Percentiles rank a stretch among this genome's conserved stretches.
Conservation (phyloP, 1,140 invertebrate genomes). For the Polypedilum pembai region DNA sequence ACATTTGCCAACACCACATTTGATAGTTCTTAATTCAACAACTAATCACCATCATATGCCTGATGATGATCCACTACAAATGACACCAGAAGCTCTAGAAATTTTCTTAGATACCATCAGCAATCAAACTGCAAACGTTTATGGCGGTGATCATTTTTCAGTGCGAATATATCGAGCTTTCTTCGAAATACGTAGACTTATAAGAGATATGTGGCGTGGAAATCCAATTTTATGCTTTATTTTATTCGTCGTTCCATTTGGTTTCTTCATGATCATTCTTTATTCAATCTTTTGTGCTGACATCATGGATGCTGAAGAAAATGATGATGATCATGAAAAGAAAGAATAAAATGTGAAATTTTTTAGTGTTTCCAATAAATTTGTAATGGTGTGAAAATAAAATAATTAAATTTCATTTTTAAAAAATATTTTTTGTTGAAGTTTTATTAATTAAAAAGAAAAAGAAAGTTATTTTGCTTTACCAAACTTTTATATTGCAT, state of each 20-base stretch:
- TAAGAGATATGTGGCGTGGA: conserved; percentile 79
- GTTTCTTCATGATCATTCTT: conserved; percentile 86
- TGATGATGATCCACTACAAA: conserved; percentile 68
- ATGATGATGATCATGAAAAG: conserved; percentile 54
- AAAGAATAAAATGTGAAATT: conserved; percentile 40
- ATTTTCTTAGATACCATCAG: conserved; percentile 68
- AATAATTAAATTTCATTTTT: no score
- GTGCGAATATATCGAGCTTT: conserved; percentile 65
- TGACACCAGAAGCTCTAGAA: conserved; percentile 71
- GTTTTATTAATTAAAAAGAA: no score
- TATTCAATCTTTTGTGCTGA: conserved; percentile 92
- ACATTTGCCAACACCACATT: conserved; percentile 69
- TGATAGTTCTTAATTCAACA: conserved; percentile 82
- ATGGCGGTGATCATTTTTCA: conserved; percentile 69
- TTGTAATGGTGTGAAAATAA: no score
- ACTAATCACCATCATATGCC: conserved; percentile 86
- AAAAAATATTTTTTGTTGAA: no score
- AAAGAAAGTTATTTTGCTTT: no score
- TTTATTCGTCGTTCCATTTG: conserved; percentile 78
- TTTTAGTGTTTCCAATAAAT: neutral
- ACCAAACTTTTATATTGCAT: no score
- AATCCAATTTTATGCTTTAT: conserved; percentile 84
- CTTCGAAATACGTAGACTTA: conserved; percentile 65
- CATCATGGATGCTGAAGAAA: conserved; percentile 85
- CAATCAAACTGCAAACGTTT: conserved; percentile 64